phyloP scores from a whole-genome alignment of 2,113 vertebrate species.

The Orientallactaga bullata region DNA sequence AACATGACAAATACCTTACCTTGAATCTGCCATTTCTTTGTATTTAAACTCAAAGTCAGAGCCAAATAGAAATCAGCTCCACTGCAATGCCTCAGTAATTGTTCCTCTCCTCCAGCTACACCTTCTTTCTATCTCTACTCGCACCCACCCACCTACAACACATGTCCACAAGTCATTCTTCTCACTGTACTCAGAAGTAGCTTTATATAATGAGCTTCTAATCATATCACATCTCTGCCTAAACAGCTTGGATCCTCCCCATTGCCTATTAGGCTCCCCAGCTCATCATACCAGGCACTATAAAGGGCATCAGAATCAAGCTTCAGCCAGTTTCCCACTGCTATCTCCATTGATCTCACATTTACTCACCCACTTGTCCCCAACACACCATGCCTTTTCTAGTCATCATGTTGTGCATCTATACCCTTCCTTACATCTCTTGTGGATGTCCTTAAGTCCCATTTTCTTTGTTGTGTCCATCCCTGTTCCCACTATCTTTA shows the following conservation, averaged over 20 bases:
- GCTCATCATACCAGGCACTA: rapidly evolving
- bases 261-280: background rate
- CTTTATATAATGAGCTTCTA: background rate
- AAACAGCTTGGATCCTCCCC: background rate
- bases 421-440: background rate
- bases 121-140: background rate
- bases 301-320: background rate
- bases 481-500: background rate
- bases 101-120: background rate
- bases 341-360: background rate
- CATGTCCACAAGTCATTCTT: background rate
- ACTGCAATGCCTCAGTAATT: background rate
- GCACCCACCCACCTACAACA: background rate
- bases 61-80: background rate
- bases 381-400: background rate
- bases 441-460: background rate
- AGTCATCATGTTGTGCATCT: background rate
- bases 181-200: background rate
- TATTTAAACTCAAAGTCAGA: background rate
- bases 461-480: background rate
- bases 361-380: background rate
- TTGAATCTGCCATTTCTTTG: constrained; percentile 4
- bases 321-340: background rate
- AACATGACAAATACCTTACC: background rate
- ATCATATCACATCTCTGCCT: background rate